Base-by-base conservation (phyloP, 2,888 invertebrate genomes). In the Xestoiulus laeticollis region DNA sequence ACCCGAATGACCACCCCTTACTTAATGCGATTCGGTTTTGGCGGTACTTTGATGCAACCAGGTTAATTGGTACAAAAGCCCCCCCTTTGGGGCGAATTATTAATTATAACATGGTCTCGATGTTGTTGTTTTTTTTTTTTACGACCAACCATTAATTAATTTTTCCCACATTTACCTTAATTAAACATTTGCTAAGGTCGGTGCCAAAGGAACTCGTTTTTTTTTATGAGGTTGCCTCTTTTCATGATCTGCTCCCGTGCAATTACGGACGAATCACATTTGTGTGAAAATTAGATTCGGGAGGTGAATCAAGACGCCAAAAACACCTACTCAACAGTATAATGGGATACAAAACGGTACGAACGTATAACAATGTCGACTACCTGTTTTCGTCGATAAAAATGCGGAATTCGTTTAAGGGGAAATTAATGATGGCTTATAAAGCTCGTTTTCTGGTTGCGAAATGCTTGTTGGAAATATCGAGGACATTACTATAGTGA, bases 81-180 rank as follows among this genome's bases (percentile, higher is more conserved):
- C 59, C 59, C 59, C 59, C 59, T 68, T 68, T 68, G 59, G 22
- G 59, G 59, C n/a, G 59, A 68, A 68, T 68, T 68, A 68, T 68
- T 68, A 68, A 68, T 68, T 68, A 68, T 68, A 68, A 22, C 59
- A 22, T 68, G 59, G 22, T 68, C n/a, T 68, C 59, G 59, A 68
- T 68, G 59, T 68, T 68, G 59, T 68, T 68, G 59, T 68, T 68
- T n/a, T 68, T 38, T 38, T 68, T 48, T 48, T 16, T 19, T 68
- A 26, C 59, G 59, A 6, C 59, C 22, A 19, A 26, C 10, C 59
- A 22, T 68, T 68, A 68, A 68, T 68, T 68, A 68, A 68, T 68
- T 68, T 59, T 68, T 68, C 59, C 59, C 59, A 68, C 59, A 68
- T 68, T 68, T 68, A 68, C 59, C 59, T 68, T 68, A 68, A 68